These are phyloP conservation scores for Pseudomyrmex cubaensis DNA, from an alignment of 1,140 invertebrate genomes.

Conservation along the genomic window DNA sequence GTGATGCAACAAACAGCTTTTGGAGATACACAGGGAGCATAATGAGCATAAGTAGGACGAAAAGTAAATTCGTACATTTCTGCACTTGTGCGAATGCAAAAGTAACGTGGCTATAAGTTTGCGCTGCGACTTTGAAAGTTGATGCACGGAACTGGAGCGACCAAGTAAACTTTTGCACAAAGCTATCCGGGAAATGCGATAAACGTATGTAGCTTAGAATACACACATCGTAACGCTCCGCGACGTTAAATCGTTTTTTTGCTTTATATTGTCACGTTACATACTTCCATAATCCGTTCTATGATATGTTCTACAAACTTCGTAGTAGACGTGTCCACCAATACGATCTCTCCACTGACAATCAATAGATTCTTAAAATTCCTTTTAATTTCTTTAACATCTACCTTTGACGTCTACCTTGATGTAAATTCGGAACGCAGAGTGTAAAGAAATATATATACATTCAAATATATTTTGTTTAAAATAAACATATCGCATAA, in stretches of 20 bases:
- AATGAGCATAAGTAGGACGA: slow-evolving; percentile 8
- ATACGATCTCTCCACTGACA: neutral
- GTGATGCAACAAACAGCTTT: neutral
- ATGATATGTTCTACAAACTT: neutral
- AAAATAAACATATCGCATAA: too few species aligned
- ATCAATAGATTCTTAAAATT: slow-evolving; percentile 10
- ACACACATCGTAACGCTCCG: slow-evolving; percentile 11
- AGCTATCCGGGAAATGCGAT: slow-evolving; percentile 58
- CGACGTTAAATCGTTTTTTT: slow-evolving; percentile 8
- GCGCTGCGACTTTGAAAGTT: slow-evolving; percentile 20
- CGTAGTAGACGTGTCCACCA: too few species aligned
- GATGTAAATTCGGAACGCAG: too few species aligned
- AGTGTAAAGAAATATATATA: too few species aligned
- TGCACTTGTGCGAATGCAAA: slow-evolving; percentile 6
- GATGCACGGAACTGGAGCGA: slow-evolving; percentile 13
- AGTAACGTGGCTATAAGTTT: neutral
- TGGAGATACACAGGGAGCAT: too few species aligned
- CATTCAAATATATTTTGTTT: neutral
- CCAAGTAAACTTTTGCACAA: slow-evolving; percentile 49
- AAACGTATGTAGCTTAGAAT: slow-evolving; percentile 54
- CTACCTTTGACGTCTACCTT: too few species aligned
- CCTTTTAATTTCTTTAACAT: neutral
- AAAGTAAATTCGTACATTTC: slow-evolving; percentile 23
- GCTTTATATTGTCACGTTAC: neutral
- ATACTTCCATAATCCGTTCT: neutral